Evolutionary conservation across 2,797 vertebrate genomes (phyloP).

Genomic region (Cryptoblepharus egeriae): DNA sequence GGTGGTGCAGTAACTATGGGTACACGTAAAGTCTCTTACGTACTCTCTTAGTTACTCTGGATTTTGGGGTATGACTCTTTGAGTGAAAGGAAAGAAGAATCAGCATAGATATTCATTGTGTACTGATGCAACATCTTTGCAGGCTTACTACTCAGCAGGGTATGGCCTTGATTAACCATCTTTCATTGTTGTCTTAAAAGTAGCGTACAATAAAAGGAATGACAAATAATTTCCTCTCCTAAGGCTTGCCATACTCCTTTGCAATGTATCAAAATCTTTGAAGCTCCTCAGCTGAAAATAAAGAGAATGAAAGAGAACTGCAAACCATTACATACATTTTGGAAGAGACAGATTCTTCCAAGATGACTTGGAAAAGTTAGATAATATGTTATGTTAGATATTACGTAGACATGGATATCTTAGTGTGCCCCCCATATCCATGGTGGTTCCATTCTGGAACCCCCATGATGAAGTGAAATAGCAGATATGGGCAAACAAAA

Average conservation of each 20-base stretch:
- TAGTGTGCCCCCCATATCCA: too few relatives aligned
- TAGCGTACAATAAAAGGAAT: neutral
- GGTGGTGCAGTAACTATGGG: too few relatives aligned
- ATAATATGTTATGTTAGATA: too few relatives aligned
- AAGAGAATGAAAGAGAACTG: neutral
- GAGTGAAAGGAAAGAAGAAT: neutral
- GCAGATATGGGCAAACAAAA: too few relatives aligned
- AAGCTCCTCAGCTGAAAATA: neutral
- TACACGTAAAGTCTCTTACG: too few relatives aligned
- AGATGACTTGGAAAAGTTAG: too few relatives aligned
- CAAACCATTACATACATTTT: neutral
- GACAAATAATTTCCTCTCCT: neutral
- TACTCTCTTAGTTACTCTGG: too few relatives aligned
- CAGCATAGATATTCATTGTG: neutral
- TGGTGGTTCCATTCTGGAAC: too few relatives aligned
- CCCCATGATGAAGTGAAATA: too few relatives aligned
- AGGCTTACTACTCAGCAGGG: neutral
- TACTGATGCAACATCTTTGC: conserved; percentile 24
- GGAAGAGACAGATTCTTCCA: neutral
- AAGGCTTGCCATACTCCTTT: neutral
- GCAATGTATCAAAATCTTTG: neutral
- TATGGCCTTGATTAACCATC: neutral
- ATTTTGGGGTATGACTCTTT: too few relatives aligned
- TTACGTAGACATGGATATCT: too few relatives aligned
- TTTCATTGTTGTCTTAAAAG: conserved; percentile 18